Base-by-base conservation (phyloP, 2,113 vertebrate genomes). In the Burhinus bistriatus region DNA sequence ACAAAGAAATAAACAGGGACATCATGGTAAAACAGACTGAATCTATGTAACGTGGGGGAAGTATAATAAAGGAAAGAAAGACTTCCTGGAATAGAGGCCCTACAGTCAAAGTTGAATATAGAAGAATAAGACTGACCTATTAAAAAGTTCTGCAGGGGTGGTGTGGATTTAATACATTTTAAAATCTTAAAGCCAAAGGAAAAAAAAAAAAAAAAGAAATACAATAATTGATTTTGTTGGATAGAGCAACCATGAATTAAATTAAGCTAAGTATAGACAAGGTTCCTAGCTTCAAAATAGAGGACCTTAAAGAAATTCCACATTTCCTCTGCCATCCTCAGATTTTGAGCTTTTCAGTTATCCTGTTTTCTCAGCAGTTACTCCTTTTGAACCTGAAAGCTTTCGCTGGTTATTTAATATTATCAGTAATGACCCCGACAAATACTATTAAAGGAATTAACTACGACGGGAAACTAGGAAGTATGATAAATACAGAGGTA, bases 121-220 rank as follows among this genome's bases (percentile, higher is more conserved):
- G 19, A 89, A 65, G 4, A 55, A 78, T 16, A 92, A 65, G 25
- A 55, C 49, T 51, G 23, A 25, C 5, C 30, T 45, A 51, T 32
- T 29, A 54, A 79, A 44, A 78, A 34, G 7, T 19, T 85, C n/a
- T 66, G 11, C 19, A 58, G 12, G 15, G 5, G 5, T 36, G 18
- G 4, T 75, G 6, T 9, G 4, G 8, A 55, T 71, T 49, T 83
- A 90, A 79, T 36, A 82, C 42, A 68, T 47, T 20, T 44, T 59
- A 66, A 73, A 70, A 78, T 44, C 17, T 62, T 64, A 6, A 47
- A 84, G 6, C 11, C 52, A 69, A 26, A 76, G 15, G 11, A 6
- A 0, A 4, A 47, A 54, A 73, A 12, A 6, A 0, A 4, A 47
- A 54, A 73, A 12, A 62, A 15, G 40, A 40, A 44, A 14, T 6